Base-by-base conservation (phyloP, 2,113 vertebrate genomes). In the Aplodontia rufa region DNA sequence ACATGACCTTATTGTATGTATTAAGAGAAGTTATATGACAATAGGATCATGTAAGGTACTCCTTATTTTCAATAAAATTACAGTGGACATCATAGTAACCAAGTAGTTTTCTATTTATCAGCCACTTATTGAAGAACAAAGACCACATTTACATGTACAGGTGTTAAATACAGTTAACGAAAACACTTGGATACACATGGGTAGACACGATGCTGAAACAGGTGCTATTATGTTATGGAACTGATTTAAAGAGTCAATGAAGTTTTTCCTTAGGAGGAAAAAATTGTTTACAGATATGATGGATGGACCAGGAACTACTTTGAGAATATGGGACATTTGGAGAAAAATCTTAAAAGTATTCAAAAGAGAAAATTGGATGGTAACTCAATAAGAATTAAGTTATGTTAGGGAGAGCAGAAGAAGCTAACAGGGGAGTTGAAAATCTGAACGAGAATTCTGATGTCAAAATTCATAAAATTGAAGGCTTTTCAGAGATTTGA, bases 401-500 rank as follows among this genome's bases (percentile, higher is more conserved):
- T 87, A n/a, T 64, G 76, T 89, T 82, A 86, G 24, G 11, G 28
- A 88, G 7, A 24, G 49, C 28, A 49, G 68, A 86, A 79, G 35
- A 87, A 90, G 72, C 78, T 94, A 89, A 78, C 62, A 82, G 19
- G 37, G 26, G 71, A 79, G 85, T 95, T 95, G 62, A 74, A 96
- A 97, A 80, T 66, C 87, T 84, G 19, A 37, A 53, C 20, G 84
- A 58, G 71, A 94, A 96, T 95, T 88, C 51, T 92, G 45, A 89
- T 71, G 32, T 96, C n/a, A 66, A 96, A 88, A 75, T 90, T 92
- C n/a, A 93, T 40, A 75, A 87, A 83, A 92, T n/a, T 85, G 66
- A 95, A 95, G 51, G 37, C 12, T 95, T 97, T 97, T 95, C 69
- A 79, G 86, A 92, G 68, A 79, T 92, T 82, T 86, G 78, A 84